phyloP scores from a whole-genome alignment of 2,888 invertebrate genomes.

The Lordiphosa andalusiaca region DNA sequence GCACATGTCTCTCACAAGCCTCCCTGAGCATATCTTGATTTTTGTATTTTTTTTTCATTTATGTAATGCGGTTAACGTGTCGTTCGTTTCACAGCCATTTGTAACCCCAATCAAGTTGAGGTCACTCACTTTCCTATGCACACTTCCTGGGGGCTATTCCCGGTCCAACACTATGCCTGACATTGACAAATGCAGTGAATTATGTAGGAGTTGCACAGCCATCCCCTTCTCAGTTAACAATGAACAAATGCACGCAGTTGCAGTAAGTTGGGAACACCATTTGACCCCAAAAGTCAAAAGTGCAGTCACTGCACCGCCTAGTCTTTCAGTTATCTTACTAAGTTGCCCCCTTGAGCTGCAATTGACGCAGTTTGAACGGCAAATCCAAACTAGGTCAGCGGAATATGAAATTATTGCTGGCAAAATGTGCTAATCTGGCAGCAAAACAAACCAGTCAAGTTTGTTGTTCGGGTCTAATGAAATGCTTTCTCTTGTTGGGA shows the following conservation, averaged over 20 bases:
- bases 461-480: conserved; percentile 14
- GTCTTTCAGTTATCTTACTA: background rate
- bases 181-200: conserved; percentile 12
- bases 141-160: conserved; percentile 8
- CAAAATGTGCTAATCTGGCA: conserved; percentile 14
- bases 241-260: conserved; percentile 2
- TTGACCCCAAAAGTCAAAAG: conserved; percentile 13
- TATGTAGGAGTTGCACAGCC: conserved; percentile 8
- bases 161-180: conserved; percentile 5
- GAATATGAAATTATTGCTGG: conserved; percentile 33
- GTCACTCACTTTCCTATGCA: conserved; percentile 13
- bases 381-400: conserved; percentile 32
- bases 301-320: conserved; percentile 2
- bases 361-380: conserved; percentile 30
- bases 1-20: conserved; percentile 12
- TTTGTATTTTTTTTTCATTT: conserved; percentile 3
- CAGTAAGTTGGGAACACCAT: conserved; percentile 2
- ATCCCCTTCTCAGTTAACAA: background rate
- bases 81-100: conserved; percentile 13
- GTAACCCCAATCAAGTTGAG: conserved; percentile 13
- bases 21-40: conserved; percentile 1
- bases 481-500: conserved; percentile 22
- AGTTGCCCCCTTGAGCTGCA: background rate
- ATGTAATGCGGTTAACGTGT: conserved; percentile 9
- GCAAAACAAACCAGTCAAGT: conserved; percentile 10